Base-by-base conservation (phyloP, 2,113 vertebrate genomes). In the Ariopsis seemanni region DNA sequence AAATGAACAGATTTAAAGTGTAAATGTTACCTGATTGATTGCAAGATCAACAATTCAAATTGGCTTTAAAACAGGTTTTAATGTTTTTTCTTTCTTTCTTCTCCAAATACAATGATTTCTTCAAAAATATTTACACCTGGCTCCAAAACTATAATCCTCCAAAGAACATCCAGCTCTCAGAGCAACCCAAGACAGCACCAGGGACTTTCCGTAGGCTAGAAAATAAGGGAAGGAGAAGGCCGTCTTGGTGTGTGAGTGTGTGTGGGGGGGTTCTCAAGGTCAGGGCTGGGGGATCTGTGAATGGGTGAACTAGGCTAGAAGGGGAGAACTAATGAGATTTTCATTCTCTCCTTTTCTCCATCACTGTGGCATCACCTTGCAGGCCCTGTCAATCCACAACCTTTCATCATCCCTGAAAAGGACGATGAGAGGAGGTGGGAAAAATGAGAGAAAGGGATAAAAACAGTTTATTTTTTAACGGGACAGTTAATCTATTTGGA, bases 401-500 rank as follows among this genome's bases (percentile, higher is more conserved):
- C 84, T 89, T 77, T 85, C 85, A 90, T 90, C 86, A 86, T 80
- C 80, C 27, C 77, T 60, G 85, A 69, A 82, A 71, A 53, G 22
- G 86, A 30, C 57, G 14, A 62, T 17, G 55, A 27, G 71, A n/a
- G 63, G 62, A 58, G 11, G 62, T 55, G 27, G 84, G 65, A 80
- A 58, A 80, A 75, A 72, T 69, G 63, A 84, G 69, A 85, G 78
- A 65, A 52, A 55, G 82, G 89, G 81, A 85, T 93, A 91, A 92
- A 94, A 89, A 90, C 62, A 91, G 93, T 94, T 93, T 94, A 95
- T 94, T 93, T 91, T 92, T 78, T 89, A 93, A 92, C 93, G 92
- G 92, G 92, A 89, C 90, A 92, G 90, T 95, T 95, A 95, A 95
- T 95, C 92, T 94, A 90, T 94, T 92, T 94, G 92, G 95, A 96